phyloP scores from a whole-genome alignment of 2,888 invertebrate species.

The Psylliodes chrysocephalus region DNA sequence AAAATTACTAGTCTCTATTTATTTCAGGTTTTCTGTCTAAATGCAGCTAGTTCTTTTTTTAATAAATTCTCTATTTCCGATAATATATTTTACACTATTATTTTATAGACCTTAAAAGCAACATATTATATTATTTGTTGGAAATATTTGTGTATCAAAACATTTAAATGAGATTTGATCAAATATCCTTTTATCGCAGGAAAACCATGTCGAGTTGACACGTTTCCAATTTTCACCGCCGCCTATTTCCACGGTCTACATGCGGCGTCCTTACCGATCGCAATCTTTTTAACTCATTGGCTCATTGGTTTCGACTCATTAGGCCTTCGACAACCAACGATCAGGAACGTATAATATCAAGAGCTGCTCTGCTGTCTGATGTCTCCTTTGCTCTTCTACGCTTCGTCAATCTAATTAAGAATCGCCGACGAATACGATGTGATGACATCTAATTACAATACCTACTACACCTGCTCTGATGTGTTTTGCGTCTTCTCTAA shows the following conservation, averaged over 20 bases:
- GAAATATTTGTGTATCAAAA: no score
- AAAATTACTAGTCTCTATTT: no score
- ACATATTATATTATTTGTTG: no score
- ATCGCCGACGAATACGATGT: conserved; percentile 1
- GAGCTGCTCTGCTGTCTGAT: conserved; percentile 16
- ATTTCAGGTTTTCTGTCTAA: no score
- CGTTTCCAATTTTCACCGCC: not conserved
- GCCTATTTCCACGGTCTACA: not conserved
- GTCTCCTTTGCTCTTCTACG: conserved; percentile 15
- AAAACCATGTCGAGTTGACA: no score
- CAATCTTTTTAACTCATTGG: conserved; percentile 33
- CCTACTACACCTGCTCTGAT: not conserved
- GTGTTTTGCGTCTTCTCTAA: no score
- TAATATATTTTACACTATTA: no score
- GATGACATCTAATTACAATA: conserved; percentile 12
- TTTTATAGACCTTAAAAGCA: no score
- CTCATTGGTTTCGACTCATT: conserved; percentile 28
- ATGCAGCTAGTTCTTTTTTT: no score
- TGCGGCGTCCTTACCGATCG: conserved; percentile 25
- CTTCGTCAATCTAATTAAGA: conserved; percentile 19
- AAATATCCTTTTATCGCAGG: no score
- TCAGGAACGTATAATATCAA: conserved; percentile 25
- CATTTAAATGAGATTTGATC: no score
- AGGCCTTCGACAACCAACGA: conserved; percentile 4
- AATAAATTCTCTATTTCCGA: no score